These are phyloP conservation scores for Aplodontia rufa DNA, from an alignment of 2,113 vertebrate species.

Conservation along the genomic window DNA sequence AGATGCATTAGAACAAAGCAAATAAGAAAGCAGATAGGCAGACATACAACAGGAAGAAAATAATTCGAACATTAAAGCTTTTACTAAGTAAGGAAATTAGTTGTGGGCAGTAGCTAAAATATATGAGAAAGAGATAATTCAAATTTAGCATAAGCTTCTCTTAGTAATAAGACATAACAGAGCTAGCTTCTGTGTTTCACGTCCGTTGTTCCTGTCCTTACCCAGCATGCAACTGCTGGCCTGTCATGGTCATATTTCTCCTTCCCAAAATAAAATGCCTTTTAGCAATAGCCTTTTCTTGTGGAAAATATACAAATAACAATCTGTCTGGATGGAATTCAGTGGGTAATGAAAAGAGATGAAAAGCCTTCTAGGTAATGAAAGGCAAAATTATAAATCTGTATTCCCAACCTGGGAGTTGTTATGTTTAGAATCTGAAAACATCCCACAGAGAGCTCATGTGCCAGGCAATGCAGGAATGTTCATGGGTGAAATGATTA, in stretches of 20 bases:
- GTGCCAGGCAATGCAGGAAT: too few species aligned
- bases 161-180: not conserved
- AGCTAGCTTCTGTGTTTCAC: not conserved
- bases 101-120: not conserved
- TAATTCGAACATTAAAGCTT: not conserved
- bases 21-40: not conserved
- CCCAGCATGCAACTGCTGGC: not conserved
- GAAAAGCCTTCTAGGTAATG: constrained; percentile 3
- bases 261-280: not conserved
- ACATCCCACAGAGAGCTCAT: too few species aligned
- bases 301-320: not conserved
- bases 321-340: not conserved
- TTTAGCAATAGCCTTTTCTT: constrained; percentile 21
- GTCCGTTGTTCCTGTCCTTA: not conserved
- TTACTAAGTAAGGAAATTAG: not conserved
- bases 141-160: not conserved
- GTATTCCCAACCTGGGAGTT: not conserved
- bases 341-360: not conserved
- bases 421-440: too few species aligned
- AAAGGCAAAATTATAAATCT: constrained; percentile 33
- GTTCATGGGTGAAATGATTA: too few species aligned
- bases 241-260: not conserved
- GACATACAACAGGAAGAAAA: not conserved
- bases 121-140: not conserved
- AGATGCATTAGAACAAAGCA: not conserved